Percentiles rank a stretch among this genome's conserved stretches.
Conservation (phyloP, 2,797 vertebrate genomes). For the Macropus fuliginosus region DNA sequence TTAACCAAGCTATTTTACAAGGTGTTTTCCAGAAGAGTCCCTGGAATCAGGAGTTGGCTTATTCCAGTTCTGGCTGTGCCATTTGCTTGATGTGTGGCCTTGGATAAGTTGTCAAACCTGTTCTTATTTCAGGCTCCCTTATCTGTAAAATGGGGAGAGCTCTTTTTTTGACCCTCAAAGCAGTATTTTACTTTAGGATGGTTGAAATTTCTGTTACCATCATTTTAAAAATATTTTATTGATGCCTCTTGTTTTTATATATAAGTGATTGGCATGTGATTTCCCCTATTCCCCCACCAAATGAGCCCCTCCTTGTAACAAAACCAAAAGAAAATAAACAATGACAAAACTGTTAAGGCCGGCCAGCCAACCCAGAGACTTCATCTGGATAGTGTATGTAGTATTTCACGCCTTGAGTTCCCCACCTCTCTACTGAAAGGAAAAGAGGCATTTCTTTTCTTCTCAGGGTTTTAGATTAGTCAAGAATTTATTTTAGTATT, state of each 20-base stretch:
- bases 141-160: constrained; percentile 22
- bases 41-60: constrained; percentile 24
- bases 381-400: neutral
- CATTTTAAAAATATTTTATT: neutral
- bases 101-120: constrained; percentile 22
- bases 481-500: neutral
- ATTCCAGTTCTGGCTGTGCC: constrained; percentile 13
- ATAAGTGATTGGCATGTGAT: neutral
- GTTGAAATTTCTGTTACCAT: neutral
- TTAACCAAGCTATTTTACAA: neutral
- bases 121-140: constrained; percentile 46
- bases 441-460: neutral
- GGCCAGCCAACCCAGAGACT: neutral
- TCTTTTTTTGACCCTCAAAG: neutral
- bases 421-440: neutral
- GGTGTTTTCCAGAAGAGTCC: constrained; percentile 9
- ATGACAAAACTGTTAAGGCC: neutral
- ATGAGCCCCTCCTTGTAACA: neutral
- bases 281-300: neutral
- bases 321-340: neutral
- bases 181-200: constrained; percentile 31
- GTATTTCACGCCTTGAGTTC: neutral
- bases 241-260: neutral
- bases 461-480: neutral
- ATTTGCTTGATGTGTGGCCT: constrained; percentile 26